Conservation (phyloP, 2,888 invertebrate genomes). For the Pardosa pseudoannulata region DNA sequence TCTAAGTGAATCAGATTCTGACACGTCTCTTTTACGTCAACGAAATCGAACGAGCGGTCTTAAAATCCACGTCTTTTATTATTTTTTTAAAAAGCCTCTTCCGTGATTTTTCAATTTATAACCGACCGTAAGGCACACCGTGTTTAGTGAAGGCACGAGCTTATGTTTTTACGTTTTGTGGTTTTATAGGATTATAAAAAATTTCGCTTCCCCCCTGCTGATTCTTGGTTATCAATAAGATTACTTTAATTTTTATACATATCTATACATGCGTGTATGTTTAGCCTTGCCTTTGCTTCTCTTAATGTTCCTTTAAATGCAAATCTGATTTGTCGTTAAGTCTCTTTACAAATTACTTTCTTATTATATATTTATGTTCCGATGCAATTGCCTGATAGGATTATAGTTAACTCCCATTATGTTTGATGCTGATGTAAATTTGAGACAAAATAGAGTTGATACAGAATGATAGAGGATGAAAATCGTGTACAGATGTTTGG, state of each 20-base stretch:
- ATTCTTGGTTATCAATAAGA: neutral
- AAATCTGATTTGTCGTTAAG: neutral
- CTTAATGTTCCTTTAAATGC: neutral
- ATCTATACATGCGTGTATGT: too few relatives aligned
- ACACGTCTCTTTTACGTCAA: neutral
- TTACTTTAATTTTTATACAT: neutral
- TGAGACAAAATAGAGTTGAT: neutral
- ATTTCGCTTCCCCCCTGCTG: too few relatives aligned
- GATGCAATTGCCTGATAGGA: neutral
- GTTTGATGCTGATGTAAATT: neutral
- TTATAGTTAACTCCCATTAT: neutral
- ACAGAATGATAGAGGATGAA: neutral
- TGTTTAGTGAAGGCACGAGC: neutral
- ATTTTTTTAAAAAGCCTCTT: neutral
- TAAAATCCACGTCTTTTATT: too few relatives aligned
- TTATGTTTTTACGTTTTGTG: neutral
- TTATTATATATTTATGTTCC: slow-evolving; percentile 5
- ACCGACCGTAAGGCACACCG: neutral
- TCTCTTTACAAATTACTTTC: neutral
- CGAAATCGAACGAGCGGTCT: neutral
- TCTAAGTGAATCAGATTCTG: neutral
- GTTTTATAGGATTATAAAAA: slow-evolving; percentile 8
- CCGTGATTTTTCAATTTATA: neutral
- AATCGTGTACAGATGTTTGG: neutral
- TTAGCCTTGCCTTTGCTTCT: too few relatives aligned